Base-by-base conservation (phyloP, 2,888 invertebrate genomes). In the Noctua janthe region DNA sequence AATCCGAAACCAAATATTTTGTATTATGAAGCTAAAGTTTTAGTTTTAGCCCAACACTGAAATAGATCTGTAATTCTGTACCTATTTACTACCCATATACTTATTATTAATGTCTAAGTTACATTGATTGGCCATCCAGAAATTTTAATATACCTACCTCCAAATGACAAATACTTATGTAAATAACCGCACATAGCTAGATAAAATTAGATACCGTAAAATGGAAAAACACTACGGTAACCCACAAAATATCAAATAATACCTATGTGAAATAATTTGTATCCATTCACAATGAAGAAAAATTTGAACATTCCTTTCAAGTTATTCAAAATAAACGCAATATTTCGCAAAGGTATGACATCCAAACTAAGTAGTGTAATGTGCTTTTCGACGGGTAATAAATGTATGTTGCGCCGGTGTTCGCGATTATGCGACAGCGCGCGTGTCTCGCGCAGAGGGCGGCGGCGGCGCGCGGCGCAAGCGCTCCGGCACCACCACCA, bases 401-500 rank as follows among this genome's bases (percentile, higher is more conserved):
- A 91, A 90, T 91, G 92, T 91, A 81, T 90, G 83, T 88, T 88
- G 88, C 89, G 89, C 86, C 78, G 80, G 84, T 81, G 85, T 79
- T 80, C 74, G 82, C 76, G 86, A 84, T 67, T 81, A 81, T 83
- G 76, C 84, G 78, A 87, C 91, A 92, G 93, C 91, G 93, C 92
- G 92, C 89, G 92, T 82, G 90, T 89, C 90, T 84, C 92, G 94
- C 90, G 92, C 92, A 90, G 95, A 94, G 90, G 94, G 95, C 92
- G 97, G 97, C 93, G 92, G 95, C 92, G 95, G 95, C 92, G 97
- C 97, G 95, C 97, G 97, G 85, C 97, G 97, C 95, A 98, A 98
- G 97, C 98, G 98, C 97, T 98, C 98, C 95, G 98, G 98, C 96
- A 98, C 98, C 96, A 98, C 98, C 91, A 98, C 98, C 94, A 98